These are phyloP conservation scores for Drosophila conformis DNA, from an alignment of 2,888 invertebrate species.

Conservation along the genomic window DNA sequence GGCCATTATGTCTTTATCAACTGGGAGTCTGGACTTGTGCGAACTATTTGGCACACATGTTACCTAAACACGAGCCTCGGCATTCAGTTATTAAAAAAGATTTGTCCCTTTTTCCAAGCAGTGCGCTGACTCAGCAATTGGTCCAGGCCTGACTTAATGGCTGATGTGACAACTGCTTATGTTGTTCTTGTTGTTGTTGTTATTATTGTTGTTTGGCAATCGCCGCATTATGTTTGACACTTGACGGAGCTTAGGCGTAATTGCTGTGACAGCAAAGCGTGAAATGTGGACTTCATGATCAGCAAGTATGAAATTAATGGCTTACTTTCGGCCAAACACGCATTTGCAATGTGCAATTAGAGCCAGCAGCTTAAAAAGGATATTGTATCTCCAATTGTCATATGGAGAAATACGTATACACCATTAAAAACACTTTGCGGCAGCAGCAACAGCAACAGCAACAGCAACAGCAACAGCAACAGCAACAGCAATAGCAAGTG, in stretches of 20 bases:
- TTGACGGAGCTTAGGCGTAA: slow-evolving; percentile 76
- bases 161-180: slow-evolving; percentile 66
- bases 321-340: slow-evolving; percentile 48
- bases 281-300: slow-evolving; percentile 69
- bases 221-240: slow-evolving; percentile 74
- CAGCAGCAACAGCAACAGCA: background rate
- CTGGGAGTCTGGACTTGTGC: slow-evolving; percentile 59
- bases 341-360: slow-evolving; percentile 46
- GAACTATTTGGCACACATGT: slow-evolving; percentile 79
- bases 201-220: slow-evolving; percentile 27
- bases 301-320: slow-evolving; percentile 76
- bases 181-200: slow-evolving; percentile 34
- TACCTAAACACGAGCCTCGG: slow-evolving; percentile 39
- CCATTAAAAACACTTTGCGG: slow-evolving; percentile 2
- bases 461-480: background rate
- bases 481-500: background rate
- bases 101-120: slow-evolving; percentile 57
- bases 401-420: background rate
- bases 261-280: slow-evolving; percentile 65
- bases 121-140: slow-evolving; percentile 60
- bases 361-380: slow-evolving; percentile 39
- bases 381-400: slow-evolving; percentile 27
- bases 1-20: slow-evolving; percentile 80
- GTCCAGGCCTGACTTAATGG: slow-evolving; percentile 64
- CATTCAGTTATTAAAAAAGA: slow-evolving; percentile 76